phyloP scores from a whole-genome alignment of 2,113 vertebrate genomes.

The Anser cygnoides region DNA sequence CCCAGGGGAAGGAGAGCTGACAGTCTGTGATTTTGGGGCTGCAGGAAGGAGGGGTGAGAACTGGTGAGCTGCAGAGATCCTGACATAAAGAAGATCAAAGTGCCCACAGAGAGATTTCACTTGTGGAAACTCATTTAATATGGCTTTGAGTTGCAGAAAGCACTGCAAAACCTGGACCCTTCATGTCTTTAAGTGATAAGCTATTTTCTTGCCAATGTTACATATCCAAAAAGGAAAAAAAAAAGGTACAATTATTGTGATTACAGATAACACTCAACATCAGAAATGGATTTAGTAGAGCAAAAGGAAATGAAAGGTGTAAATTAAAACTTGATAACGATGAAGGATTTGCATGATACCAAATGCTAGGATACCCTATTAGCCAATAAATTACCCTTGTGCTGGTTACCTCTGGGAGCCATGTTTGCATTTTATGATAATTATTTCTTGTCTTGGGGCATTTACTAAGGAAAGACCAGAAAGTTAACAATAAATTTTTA shows the following conservation, averaged over 20 bases:
- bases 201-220: neutral
- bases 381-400: conserved; percentile 68
- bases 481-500: conserved; percentile 58
- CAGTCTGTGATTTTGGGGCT: neutral
- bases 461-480: conserved; percentile 38
- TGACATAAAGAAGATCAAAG: neutral
- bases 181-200: neutral
- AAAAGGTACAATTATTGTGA: conserved; percentile 36
- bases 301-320: conserved; percentile 57
- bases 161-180: neutral
- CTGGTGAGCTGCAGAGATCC: neutral
- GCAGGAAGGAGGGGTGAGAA: neutral
- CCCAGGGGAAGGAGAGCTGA: neutral
- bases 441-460: conserved; percentile 61
- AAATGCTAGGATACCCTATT: conserved; percentile 42
- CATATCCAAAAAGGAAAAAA: neutral
- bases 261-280: conserved; percentile 24
- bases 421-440: conserved; percentile 59
- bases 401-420: conserved; percentile 37
- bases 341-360: conserved; percentile 58
- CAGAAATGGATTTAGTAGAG: conserved; percentile 41
- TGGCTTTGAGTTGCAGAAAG: neutral
- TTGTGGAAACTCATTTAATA: neutral
- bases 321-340: conserved; percentile 67
- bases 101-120: neutral